Evolutionary conservation across 2,797 vertebrate species (phyloP), one percentile per base, ranked within the genome.

Genomic region (Oryzias sinensis): DNA sequence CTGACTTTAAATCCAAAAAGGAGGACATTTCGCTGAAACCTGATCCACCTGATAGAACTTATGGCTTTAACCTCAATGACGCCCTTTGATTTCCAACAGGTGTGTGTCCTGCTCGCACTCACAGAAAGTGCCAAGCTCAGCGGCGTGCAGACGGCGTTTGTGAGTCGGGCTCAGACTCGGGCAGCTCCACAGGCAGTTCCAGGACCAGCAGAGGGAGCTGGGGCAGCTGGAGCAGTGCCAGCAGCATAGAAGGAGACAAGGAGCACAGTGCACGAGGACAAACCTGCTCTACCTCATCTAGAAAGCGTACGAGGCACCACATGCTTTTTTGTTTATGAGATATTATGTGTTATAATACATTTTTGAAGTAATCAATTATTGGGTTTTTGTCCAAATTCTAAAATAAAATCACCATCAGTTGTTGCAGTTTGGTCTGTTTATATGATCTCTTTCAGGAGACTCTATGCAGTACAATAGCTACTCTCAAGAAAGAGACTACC

Each of bases 141-240:
- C 93, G 93, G 1, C 87, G 84, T 8, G 87, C 91, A 0, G 95
- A 92, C 40, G 92, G 91, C 11, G 91, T 93, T 79, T 98, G 94
- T 0, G 96, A 98, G 81, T 98, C 96, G 0, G 95, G 97, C 67
- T 99, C 97, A 0, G 97, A 98, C 80, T 98, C 96, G 0, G 92
- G 96, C 78, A 98, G 97, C 82, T 97, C 95, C 0, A 94, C 94
- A 0, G 94, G 96, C 54, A 97, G 97, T 0, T 95, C 97, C 67
- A 91, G 96, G 43, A 95, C 95, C 79, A 98, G 97, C 90, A 91
- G 96, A 24, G 96, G 95, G 22, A 98, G 96, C 86, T 97, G 96
- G 96, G 96, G 96, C 44, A 99, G 97, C 89, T 98, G 97, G 95
- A 99, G 97, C 87, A 98, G 96, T 48, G 90, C 94, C 53, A 97